These are phyloP conservation scores for Caiman crocodilus DNA, from an alignment of 2,797 vertebrate species.

Conservation along the genomic window DNA sequence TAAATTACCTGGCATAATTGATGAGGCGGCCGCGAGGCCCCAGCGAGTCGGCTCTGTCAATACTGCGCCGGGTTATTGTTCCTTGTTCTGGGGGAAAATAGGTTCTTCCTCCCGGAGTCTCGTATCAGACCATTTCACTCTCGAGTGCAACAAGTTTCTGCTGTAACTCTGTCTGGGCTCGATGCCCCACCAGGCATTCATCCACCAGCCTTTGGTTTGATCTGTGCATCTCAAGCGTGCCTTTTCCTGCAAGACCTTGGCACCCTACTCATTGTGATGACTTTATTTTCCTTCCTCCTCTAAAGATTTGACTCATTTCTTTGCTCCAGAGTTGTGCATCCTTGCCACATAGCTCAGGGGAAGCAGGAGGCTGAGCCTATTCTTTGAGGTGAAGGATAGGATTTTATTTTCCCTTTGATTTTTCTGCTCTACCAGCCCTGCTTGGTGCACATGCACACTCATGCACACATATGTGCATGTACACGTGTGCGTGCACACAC, in stretches of 20 bases:
- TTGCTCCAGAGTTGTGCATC: not conserved
- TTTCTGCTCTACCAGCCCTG: not conserved
- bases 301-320: not conserved
- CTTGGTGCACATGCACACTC: too few species aligned
- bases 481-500: too few species aligned
- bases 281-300: not conserved
- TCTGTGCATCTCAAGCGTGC: not conserved
- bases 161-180: not conserved
- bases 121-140: not conserved
- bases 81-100: not conserved
- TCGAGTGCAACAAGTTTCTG: not conserved
- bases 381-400: not conserved
- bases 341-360: not conserved
- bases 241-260: not conserved
- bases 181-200: not conserved
- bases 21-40: not conserved
- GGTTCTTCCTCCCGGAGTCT: not conserved
- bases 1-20: not conserved
- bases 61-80: not conserved
- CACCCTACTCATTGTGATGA: not conserved
- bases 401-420: not conserved
- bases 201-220: not conserved
- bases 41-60: fast-evolving
- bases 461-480: too few species aligned
- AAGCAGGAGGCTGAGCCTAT: not conserved